Percentiles rank a stretch among this genome's conserved stretches.
Conservation (phyloP, 2,888 invertebrate species). For the Cacoxenus indagator region DNA sequence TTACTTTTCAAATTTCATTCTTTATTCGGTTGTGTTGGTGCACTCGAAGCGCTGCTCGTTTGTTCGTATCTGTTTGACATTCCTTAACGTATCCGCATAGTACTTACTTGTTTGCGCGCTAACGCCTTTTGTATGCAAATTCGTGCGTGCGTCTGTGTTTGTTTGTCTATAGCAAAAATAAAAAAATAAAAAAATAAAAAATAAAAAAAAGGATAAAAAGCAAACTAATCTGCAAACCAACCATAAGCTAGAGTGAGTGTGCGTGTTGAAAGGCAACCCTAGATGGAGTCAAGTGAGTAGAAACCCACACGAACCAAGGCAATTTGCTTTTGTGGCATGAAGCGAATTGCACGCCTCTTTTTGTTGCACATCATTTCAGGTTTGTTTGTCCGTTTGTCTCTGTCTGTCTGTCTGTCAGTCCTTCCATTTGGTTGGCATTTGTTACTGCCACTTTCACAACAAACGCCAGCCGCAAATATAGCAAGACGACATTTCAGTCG, state of each 20-base stretch:
- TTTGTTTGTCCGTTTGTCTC: slow-evolving; percentile 25
- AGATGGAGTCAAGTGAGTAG: slow-evolving; percentile 34
- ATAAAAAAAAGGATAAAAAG: slow-evolving; percentile 47
- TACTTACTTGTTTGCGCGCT: slow-evolving; percentile 28
- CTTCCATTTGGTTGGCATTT: slow-evolving; percentile 29
- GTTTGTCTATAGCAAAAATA: slow-evolving; percentile 19
- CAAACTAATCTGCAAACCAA: slow-evolving; percentile 61
- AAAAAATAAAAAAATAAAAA: slow-evolving; percentile 25
- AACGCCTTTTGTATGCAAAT: slow-evolving; percentile 26
- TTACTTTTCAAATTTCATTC: slow-evolving; percentile 3
- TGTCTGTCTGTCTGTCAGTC: slow-evolving; percentile 16
- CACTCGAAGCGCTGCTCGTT: background rate
- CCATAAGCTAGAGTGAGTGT: slow-evolving; percentile 4
- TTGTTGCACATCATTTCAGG: slow-evolving; percentile 44
- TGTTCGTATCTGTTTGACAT: background rate
- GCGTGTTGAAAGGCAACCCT: background rate
- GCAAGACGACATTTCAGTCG: background rate
- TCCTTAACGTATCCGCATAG: background rate
- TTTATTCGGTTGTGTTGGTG: background rate
- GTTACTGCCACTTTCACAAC: slow-evolving; percentile 14
- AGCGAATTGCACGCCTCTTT: background rate
- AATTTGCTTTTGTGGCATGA: slow-evolving; percentile 47
- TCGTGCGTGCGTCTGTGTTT: slow-evolving; percentile 31
- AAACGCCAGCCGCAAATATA: background rate
- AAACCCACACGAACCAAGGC: slow-evolving; percentile 41